phyloP scores from a whole-genome alignment of 2,888 invertebrate genomes.

The Chorisops tibialis region DNA sequence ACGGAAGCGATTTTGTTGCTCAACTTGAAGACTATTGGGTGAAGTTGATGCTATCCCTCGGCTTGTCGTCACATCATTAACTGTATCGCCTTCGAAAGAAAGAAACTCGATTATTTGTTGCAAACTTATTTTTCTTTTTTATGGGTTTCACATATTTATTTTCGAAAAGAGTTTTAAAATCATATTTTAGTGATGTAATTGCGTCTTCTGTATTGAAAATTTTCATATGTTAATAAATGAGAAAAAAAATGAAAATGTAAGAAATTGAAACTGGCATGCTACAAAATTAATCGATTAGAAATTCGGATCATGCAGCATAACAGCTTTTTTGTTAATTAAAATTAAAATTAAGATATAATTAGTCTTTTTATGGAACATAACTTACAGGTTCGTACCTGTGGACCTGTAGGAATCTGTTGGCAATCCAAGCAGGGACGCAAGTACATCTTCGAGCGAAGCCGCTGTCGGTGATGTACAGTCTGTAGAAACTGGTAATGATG shows the following conservation, averaged over 20 bases:
- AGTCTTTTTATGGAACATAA: constrained; percentile 55
- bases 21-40: constrained; percentile 40
- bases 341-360: constrained; percentile 28
- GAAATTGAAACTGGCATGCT: constrained; percentile 10
- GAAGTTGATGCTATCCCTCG: constrained; percentile 40
- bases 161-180: constrained; percentile 24
- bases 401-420: constrained; percentile 73
- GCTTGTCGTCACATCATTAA: constrained; percentile 41
- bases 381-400: constrained; percentile 74
- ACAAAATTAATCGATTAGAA: neutral
- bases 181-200: constrained; percentile 23
- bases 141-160: too few relatives aligned
- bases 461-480: constrained; percentile 72
- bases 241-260: neutral
- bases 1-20: constrained; percentile 51
- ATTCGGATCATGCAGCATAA: constrained; percentile 36
- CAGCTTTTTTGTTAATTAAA: constrained; percentile 27
- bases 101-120: constrained; percentile 28
- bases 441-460: constrained; percentile 88
- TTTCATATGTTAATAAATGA: constrained; percentile 8
- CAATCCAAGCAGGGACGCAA: constrained; percentile 86
- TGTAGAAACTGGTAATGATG: constrained; percentile 45
- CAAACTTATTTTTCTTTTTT: too few relatives aligned
- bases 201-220: constrained; percentile 21
- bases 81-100: constrained; percentile 42